Base-by-base conservation (phyloP, 2,888 invertebrate species). In the Drosophila melanosoma region DNA sequence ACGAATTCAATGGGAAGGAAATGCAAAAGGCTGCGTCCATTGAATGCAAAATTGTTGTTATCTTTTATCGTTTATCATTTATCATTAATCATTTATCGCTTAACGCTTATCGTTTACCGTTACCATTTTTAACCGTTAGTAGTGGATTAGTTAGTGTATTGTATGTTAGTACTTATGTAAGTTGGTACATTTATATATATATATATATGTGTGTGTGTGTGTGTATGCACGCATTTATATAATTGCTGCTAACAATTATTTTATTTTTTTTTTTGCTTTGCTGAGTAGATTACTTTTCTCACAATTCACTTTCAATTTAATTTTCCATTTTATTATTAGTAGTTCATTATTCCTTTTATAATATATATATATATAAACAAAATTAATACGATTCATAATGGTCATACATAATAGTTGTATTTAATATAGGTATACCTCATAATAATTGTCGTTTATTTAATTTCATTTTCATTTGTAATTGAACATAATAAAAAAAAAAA, bases 331-430 rank as follows among this genome's bases (percentile, higher is more conserved):
- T 60, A 10, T 69, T 64, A 20, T 49, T 42, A 45, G 23, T 23
- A 45, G 45, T 45, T 45, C 4, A 51, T 80, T 67, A 29, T 74
- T 49, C 59, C 66, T 53, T 20, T 62, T 26, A 48, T 74, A 49
- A 36, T 51, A 57, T 69, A 58, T 73, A 23, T 23, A 23, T 23
- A 74, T 58, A 63, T 68, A 64, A 78, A 77, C 52, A 72, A 82
- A 82, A 69, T 59, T 63, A 67, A 81, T 81, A 85, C 72, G 81
- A 61, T 57, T 71, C 58, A 52, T 59, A 40, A 62, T 66, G 52
- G 54, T 74, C 52, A 69, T 76, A 66, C 65, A 74, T 56, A 78
- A 65, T 66, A 70, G 51, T 57, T 60, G 33, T 69, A 65, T 52
- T 72, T 35, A 48, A 69, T 72, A 69, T 69, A 68, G 51, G 62